These are phyloP conservation scores for Cheilosia pagana DNA, from an alignment of 2,888 invertebrate species.

Conservation along the genomic window DNA sequence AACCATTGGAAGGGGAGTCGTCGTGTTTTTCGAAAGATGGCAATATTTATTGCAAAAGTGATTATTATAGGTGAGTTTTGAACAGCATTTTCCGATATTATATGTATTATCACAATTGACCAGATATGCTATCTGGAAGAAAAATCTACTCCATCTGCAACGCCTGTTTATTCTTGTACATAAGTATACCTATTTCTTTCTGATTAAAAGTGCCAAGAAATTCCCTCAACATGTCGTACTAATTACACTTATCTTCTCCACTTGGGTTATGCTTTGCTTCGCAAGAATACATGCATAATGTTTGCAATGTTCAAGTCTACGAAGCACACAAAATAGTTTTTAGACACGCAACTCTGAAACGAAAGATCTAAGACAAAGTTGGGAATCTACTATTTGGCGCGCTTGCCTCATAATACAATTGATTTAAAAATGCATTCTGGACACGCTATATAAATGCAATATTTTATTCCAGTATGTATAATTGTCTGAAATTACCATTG, in stretches of 20 bases:
- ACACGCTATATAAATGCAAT: conserved; percentile 62
- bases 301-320: conserved; percentile 72
- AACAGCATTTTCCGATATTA: conserved; percentile 36
- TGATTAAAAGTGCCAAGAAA: conserved; percentile 66
- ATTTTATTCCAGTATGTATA: conserved; percentile 44
- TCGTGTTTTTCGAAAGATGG: conserved; percentile 97
- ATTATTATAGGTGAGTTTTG: conserved; percentile 94
- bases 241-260: conserved; percentile 66
- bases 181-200: too few species aligned
- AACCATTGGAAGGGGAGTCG: conserved; percentile 94
- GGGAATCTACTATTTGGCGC: conserved; percentile 61
- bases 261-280: conserved; percentile 57
- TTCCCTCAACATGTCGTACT: conserved; percentile 70
- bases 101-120: not conserved
- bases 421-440: conserved; percentile 59
- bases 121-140: conserved; percentile 12
- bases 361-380: conserved; percentile 67
- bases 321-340: conserved; percentile 74
- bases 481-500: conserved; percentile 19
- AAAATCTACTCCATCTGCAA: conserved; percentile 40
- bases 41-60: conserved; percentile 97
- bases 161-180: conserved; percentile 24
- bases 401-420: conserved; percentile 50
- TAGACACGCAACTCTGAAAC: conserved; percentile 69
- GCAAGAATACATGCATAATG: conserved; percentile 68